Base-by-base conservation (phyloP, 2,888 invertebrate genomes). In the Lottia scabra region DNA sequence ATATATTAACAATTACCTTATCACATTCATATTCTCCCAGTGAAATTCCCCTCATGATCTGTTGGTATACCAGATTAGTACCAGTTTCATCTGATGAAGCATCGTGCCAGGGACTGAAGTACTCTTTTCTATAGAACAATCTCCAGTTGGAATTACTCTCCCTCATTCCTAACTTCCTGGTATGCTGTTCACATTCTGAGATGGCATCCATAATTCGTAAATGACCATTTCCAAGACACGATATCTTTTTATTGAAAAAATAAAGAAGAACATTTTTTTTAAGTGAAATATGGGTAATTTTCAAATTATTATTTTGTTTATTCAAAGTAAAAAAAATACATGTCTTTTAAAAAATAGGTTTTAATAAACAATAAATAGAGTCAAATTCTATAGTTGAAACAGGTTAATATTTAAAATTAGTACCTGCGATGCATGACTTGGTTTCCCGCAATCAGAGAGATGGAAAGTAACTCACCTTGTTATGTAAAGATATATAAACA, bases 121-220 rank as follows among this genome's bases (percentile, higher is more conserved):
- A 84, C 70, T 86, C 86, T 66, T 80, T 80, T 66, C 86, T 78
- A 76, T 84, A 85, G 71, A 84, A 86, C 0, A 86, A 75, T 38
- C 85, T 73, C 86, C 86, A 86, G 13, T 81, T 74, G 66, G 84
- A 81, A 72, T 79, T 84, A 70, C 83, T 84, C 70, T 85, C 85
- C 15, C 81, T 78, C 78, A 85, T 80, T 16, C 85, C 84, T 77
- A 83, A 78, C 62, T 80, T 79, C 45, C 81, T 82, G 38, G 84
- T 81, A 72, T 82, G 79, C 62, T 83, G 83, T 75, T 86, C 86
- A 74, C 85, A 85, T 77, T 86, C 86, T 0, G 83, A 80, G 12
- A 86, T 80, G 27, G 86, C 85, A 68, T 86, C 85, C 82, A 85
- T 80, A 8, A 86, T 79, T 16, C 86, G 74, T 64, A 85, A 84